A percentile compares a stretch with the other conserved stretches of the same genome.
Conservation (phyloP, 2,113 vertebrate species). For the Cepphus grylle region DNA sequence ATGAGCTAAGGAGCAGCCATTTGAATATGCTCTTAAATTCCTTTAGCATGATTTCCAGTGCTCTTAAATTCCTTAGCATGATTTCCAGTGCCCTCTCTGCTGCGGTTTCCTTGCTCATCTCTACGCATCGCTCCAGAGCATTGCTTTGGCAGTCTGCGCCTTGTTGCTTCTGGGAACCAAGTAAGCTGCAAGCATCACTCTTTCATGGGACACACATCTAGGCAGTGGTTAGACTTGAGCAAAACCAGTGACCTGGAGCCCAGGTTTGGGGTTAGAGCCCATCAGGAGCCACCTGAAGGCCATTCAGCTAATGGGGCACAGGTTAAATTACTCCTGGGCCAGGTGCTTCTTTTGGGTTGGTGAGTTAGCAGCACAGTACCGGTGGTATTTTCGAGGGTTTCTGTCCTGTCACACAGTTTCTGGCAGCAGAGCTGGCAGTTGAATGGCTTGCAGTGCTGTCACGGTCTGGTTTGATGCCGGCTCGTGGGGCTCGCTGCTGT, state of each 20-base stretch:
- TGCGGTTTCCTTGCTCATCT: background rate
- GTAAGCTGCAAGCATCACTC: background rate
- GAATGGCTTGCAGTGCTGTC: background rate
- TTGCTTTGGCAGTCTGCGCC: fast-evolving
- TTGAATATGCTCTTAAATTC: background rate
- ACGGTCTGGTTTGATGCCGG: fast-evolving
- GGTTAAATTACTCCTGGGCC: background rate
- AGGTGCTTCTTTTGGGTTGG: background rate
- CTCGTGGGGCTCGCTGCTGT: fast-evolving
- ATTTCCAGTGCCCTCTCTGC: background rate
- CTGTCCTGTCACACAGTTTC: background rate
- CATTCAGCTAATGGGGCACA: fast-evolving
- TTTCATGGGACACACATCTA: background rate
- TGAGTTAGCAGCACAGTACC: fast-evolving
- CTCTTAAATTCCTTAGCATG: background rate
- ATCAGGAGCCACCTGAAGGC: background rate
- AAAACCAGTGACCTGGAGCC: background rate
- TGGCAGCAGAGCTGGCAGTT: background rate
- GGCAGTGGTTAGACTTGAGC: background rate
- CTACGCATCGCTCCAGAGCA: background rate
- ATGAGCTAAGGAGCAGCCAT: background rate
- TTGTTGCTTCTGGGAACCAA: background rate
- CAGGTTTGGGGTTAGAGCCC: background rate
- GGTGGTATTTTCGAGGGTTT: background rate
- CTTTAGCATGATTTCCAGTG: background rate